Conservation (phyloP, 2,113 vertebrate genomes). For the Athene cunicularia region DNA sequence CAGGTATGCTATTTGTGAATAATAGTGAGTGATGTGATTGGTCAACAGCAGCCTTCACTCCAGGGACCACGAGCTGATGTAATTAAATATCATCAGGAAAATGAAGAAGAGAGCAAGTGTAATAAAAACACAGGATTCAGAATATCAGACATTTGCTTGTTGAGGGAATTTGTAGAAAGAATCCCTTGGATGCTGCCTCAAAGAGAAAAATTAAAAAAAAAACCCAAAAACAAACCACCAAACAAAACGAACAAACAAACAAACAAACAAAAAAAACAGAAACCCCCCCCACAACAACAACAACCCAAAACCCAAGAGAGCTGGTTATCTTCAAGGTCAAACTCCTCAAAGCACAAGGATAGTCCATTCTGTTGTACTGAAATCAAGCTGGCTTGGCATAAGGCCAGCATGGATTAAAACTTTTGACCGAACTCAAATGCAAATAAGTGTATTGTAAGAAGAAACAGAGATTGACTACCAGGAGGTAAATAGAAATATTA, state of each 20-base stretch:
- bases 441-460: not conserved
- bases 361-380: not conserved
- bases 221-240: not conserved
- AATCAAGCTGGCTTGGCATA: not conserved
- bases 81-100: not conserved
- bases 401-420: not conserved
- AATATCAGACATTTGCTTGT: not conserved
- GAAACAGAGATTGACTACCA: not conserved
- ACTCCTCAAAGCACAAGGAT: not conserved
- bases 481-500: not conserved
- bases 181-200: rapidly evolving
- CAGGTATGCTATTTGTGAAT: not conserved
- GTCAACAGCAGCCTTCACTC: not conserved
- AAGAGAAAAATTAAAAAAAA: not conserved
- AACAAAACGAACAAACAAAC: too few species aligned
- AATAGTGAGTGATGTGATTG: not conserved
- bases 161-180: not conserved
- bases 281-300: too few species aligned
- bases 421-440: not conserved
- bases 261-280: too few species aligned
- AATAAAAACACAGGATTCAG: not conserved
- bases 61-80: not conserved
- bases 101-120: not conserved
- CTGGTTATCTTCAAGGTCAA: not conserved
- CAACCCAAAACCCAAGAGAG: not conserved